Conservation (phyloP, 2,888 invertebrate species). For the Himalopsyche japonica region DNA sequence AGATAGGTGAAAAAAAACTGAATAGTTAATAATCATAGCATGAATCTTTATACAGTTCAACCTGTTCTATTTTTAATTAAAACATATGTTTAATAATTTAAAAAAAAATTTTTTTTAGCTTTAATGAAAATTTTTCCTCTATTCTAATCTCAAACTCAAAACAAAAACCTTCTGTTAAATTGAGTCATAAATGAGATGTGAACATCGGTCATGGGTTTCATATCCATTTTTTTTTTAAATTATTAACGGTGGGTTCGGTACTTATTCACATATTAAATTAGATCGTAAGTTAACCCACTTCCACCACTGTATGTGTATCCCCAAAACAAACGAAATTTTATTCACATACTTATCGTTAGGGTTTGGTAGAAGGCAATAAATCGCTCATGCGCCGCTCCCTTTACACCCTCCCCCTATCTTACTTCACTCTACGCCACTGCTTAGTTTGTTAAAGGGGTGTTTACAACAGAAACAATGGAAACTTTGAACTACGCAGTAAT, state of each 20-base stretch:
- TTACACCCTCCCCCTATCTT: not conserved
- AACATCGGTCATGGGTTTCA: too few relatives aligned
- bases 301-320: constrained; percentile 6
- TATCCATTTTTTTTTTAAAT: not conserved
- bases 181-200: too few relatives aligned
- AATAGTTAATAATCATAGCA: too few relatives aligned
- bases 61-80: too few relatives aligned
- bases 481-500: not conserved
- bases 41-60: too few relatives aligned
- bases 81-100: too few relatives aligned
- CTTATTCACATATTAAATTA: not conserved
- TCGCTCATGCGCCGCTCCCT: constrained; percentile 31
- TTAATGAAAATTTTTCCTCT: too few relatives aligned
- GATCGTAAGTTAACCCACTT: not conserved
- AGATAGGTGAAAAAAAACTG: too few relatives aligned
- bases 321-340: constrained; percentile 36
- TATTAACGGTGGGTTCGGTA: not conserved
- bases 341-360: constrained; percentile 33
- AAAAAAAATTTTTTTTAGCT: too few relatives aligned
- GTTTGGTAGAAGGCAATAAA: constrained; percentile 27
- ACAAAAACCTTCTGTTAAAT: too few relatives aligned
- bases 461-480: not conserved
- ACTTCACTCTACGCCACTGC: not conserved
- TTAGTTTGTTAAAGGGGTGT: not conserved
- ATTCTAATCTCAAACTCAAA: too few relatives aligned